Percentiles rank a stretch among this genome's conserved stretches.
Conservation (phyloP, 2,888 invertebrate genomes). For the Meteorus colon region DNA sequence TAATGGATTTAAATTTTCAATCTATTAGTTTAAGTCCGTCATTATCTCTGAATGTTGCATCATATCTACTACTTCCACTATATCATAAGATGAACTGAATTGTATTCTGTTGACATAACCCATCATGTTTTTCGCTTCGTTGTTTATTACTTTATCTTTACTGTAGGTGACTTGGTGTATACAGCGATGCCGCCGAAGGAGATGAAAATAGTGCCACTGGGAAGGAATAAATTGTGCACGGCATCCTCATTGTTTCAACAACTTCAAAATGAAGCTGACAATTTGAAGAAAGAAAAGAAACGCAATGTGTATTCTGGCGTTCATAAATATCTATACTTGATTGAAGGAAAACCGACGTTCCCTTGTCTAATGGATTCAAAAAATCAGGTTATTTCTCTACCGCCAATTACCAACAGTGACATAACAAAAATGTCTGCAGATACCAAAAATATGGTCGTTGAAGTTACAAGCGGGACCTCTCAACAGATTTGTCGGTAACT, state of each 20-base stretch:
- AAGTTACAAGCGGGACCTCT: conserved; percentile 83
- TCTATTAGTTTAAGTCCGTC: no score
- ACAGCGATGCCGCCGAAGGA: conserved; percentile 80
- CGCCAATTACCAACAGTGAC: conserved; percentile 90
- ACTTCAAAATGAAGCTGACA: conserved; percentile 85
- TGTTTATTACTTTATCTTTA: conserved; percentile 49
- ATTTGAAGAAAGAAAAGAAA: conserved; percentile 87
- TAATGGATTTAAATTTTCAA: no score
- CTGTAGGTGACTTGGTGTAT: conserved; percentile 78
- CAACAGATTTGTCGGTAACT: conserved; percentile 77
- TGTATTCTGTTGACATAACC: no score
- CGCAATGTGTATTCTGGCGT: conserved; percentile 87
- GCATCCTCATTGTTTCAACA: conserved; percentile 82
- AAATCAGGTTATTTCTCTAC: conserved; percentile 85
- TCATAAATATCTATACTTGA: conserved; percentile 86
- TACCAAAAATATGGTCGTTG: conserved; percentile 81
- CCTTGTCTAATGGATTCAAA: conserved; percentile 82
- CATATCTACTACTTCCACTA: no score
- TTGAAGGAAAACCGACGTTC: conserved; percentile 84
- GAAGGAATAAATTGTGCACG: conserved; percentile 76
- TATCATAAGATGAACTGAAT: no score
- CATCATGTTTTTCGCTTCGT: not conserved
- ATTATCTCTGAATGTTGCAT: no score
- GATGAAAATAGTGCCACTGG: conserved; percentile 81
- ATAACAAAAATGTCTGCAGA: conserved; percentile 84